Evolutionary conservation across 2,113 vertebrate species (phyloP).

Genomic region (Ascaphus truei): DNA sequence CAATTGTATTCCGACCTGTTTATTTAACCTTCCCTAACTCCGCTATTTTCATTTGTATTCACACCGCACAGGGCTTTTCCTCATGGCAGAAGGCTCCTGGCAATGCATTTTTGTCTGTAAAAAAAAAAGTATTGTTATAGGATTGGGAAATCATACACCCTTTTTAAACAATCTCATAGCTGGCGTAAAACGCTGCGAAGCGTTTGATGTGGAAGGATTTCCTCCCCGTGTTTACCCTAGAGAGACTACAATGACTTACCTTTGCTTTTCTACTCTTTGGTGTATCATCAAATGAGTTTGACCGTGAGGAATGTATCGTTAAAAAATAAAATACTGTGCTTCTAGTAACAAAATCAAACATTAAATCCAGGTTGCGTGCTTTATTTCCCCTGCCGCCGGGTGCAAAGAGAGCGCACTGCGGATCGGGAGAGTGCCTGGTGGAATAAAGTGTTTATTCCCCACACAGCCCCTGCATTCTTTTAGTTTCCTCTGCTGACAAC

Average conservation of each 20-base stretch:
- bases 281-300: not conserved
- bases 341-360: not conserved
- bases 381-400: not conserved
- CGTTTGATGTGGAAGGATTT: constrained; percentile 17
- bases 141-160: not conserved
- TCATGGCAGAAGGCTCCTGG: not conserved
- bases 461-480: no score
- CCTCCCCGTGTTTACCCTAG: constrained; percentile 1
- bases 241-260: not conserved
- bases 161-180: not conserved
- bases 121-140: not conserved
- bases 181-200: not conserved
- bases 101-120: not conserved
- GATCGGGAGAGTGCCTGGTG: not conserved
- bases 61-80: not conserved
- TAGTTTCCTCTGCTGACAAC: no score
- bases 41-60: not conserved
- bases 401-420: not conserved
- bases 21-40: not conserved
- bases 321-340: no score
- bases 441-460: not conserved
- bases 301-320: not conserved
- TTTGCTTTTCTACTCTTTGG: not conserved
- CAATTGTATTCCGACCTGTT: no score
- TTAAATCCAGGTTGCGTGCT: not conserved